Evolutionary conservation across 1,140 invertebrate genomes (phyloP), one percentile per base, ranked within the genome.

Genomic region (Eupristina koningsbergeri): DNA sequence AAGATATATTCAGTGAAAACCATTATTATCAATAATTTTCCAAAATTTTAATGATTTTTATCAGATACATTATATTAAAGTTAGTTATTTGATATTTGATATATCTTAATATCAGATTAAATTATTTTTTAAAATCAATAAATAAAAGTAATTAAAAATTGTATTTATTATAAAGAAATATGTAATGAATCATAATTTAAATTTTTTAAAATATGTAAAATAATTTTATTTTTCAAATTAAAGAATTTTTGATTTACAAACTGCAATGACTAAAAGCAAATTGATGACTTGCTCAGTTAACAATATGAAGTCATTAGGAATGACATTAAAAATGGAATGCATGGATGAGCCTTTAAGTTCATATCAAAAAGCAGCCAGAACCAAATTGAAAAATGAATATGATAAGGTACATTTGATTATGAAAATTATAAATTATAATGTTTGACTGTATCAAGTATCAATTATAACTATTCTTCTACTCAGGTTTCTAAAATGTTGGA

Each of bases 291-390:
- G 89, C 5, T 89, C 91, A 5, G 63, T 91, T 11, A 86, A 85
- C 9, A 90, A 83, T 6, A 87, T 80, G 80, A 87, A 89, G 45
- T 89, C 91, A 41, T 13, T 84, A 63, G 86, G 91, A 0, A 92
- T 93, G 89, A 94, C 94, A 8, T 88, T 96, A 31, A 94, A 95
- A 85, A 90, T 96, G 86, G 95, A 96, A 76, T 95, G 94, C 85
- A 92, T 92, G 89, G 94, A 95, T 74, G 95, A 96, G 67, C 95
- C 95, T 67, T 89, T 96, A 0, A 94, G 93, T 9, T 93, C 95
- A 80, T 93, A 91, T 13, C 95, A 96, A 87, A 87, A 94, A 84
- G 89, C 73, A 89, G 92, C 47, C 93, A 94, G 82, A 93, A 93
- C 83, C 90, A 94, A 93, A 93, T 92, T 84, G 88, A 94, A 88